phyloP scores from a whole-genome alignment of 1,140 invertebrate species.

The Pseudachorutes palmiensis region DNA sequence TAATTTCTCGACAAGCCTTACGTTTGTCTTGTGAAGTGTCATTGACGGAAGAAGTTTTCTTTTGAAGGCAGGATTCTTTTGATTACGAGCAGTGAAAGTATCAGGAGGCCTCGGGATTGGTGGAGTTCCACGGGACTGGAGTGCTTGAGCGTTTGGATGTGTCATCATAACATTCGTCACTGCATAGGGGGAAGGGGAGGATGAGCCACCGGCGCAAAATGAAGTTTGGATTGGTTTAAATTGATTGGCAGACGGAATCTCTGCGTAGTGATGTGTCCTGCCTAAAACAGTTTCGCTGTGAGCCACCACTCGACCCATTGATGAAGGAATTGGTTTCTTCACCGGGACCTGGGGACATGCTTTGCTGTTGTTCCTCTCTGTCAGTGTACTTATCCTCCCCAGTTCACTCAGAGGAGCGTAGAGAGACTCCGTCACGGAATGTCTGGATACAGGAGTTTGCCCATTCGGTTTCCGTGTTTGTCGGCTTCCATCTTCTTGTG shows the following conservation, averaged over 20 bases:
- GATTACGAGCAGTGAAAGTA: not conserved
- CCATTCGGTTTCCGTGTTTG: too few species aligned
- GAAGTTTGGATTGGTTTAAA: constrained; percentile 23
- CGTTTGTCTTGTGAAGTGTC: not conserved
- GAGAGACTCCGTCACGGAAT: not conserved
- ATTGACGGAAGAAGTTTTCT: constrained; percentile 5
- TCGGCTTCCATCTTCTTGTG: too few species aligned
- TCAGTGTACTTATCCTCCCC: not conserved
- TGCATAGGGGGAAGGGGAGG: constrained; percentile 28
- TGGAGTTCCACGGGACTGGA: not conserved
- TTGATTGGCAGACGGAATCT: constrained; percentile 17
- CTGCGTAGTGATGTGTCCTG: constrained; percentile 19
- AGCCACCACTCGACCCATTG: constrained; percentile 12
- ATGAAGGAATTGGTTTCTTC: constrained; percentile 16
- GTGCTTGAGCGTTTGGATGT: not conserved
- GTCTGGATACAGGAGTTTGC: too few species aligned
- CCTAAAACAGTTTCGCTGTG: constrained; percentile 17
- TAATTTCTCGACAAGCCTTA: not conserved
- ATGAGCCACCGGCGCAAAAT: not conserved
- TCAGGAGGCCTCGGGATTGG: not conserved
- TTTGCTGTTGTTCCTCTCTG: constrained; percentile 4
- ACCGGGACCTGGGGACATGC: constrained; percentile 25
- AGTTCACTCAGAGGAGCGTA: constrained; percentile 10
- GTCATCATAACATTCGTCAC: constrained; percentile 23
- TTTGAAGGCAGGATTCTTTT: not conserved